Evolutionary conservation across 2,888 invertebrate species (phyloP), one percentile per base, ranked within the genome.

Genomic region (Drosophila ustulata): DNA sequence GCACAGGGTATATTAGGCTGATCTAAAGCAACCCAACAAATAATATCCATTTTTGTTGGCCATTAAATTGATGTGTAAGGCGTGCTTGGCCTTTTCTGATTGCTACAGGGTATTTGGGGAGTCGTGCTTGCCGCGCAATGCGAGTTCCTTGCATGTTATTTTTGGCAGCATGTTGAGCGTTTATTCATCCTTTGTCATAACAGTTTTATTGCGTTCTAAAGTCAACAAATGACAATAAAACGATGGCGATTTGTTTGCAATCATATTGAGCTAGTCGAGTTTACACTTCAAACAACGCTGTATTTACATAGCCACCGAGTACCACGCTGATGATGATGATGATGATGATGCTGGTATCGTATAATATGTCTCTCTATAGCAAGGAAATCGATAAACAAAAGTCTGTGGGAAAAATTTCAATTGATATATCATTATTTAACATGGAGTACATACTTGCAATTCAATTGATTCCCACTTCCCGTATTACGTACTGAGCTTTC

Each of bases 181-280:
- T 71, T 67, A 69, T 67, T 72, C 75, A 78, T 78, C 72, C 78
- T 65, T 74, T 78, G 78, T 58, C 71, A 74, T 71, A 79, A 71
- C 80, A 74, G 45, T 80, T 79, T 79, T 78, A 79, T 79, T 79
- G 79, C 81, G 75, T 67, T 79, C 66, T 59, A 69, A 77, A 71
- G 81, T 69, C 78, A 79, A 71, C 71, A 75, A 75, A 71, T 66
- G 71, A 69, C 69, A 75, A 78, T 74, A 74, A 75, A 78, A 69
- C 32, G 32, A 26, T 57, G 28, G 46, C 56, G 37, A 37, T 37
- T 51, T 50, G n/a, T 32, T 59, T 32, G 43, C 50, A 32, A 59
- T 37, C 43, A 39, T 13, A 13, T 34, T 34, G 26, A 28, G 8
- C 56, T 46, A 13, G 45, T 45, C 25, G 37, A 39, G 46, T 37